phyloP scores from a whole-genome alignment of 2,888 invertebrate species.

The Margaritifera margaritifera region DNA sequence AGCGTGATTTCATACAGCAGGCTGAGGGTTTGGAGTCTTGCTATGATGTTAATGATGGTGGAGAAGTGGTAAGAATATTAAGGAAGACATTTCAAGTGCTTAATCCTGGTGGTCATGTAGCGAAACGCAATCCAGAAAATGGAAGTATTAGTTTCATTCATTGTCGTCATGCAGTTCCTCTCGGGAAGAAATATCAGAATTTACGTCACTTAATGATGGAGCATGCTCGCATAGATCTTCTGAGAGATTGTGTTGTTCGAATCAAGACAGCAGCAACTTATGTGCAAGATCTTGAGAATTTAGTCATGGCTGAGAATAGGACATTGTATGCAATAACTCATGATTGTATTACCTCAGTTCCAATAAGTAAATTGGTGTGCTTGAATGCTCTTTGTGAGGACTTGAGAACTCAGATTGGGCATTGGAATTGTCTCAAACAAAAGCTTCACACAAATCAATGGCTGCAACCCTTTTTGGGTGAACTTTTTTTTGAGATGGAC shows the following conservation, averaged over 20 bases:
- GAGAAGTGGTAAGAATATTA: slow-evolving; percentile 54
- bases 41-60: slow-evolving; percentile 57
- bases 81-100: slow-evolving; percentile 58
- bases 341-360: slow-evolving; percentile 53
- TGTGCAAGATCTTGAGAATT: slow-evolving; percentile 61
- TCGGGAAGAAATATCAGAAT: slow-evolving; percentile 60
- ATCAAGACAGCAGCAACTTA: slow-evolving; percentile 54
- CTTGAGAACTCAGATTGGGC: slow-evolving; percentile 65
- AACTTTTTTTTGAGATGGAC: slow-evolving; percentile 61
- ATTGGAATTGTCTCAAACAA: slow-evolving; percentile 70
- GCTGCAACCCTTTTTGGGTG: slow-evolving; percentile 60
- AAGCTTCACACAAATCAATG: slow-evolving; percentile 63
- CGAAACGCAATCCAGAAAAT: slow-evolving; percentile 60
- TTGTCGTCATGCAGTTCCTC: slow-evolving; percentile 57
- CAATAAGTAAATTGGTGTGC: slow-evolving; percentile 65
- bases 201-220: slow-evolving; percentile 61
- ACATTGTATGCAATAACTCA: slow-evolving; percentile 64
- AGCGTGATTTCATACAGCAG: slow-evolving; percentile 16
- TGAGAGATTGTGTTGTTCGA: slow-evolving; percentile 63
- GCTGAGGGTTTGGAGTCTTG: slow-evolving; percentile 6
- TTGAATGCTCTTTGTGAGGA: slow-evolving; percentile 71
- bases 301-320: slow-evolving; percentile 61
- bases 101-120: slow-evolving; percentile 65
- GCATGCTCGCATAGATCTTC: slow-evolving; percentile 61
- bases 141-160: slow-evolving; percentile 64